phyloP scores from a whole-genome alignment of 1,140 invertebrate species.

The Drosophila kikkawai region DNA sequence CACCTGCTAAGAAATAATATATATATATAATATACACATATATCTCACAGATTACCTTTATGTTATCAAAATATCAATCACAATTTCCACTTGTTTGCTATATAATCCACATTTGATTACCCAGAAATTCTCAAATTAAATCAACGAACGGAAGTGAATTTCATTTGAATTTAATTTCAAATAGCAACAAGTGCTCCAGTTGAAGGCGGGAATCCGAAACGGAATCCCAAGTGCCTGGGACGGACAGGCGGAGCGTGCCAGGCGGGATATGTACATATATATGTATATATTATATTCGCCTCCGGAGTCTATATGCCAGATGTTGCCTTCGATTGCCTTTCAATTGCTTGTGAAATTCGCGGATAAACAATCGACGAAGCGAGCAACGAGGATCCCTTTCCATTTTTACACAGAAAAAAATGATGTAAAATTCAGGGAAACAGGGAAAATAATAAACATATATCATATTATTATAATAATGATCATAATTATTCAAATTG shows the following conservation, averaged over 20 bases:
- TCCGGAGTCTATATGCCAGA: conserved; percentile 14
- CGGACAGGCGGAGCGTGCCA: conserved; percentile 15
- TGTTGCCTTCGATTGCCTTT: conserved; percentile 47
- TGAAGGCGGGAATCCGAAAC: conserved; percentile 4
- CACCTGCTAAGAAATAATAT: background rate
- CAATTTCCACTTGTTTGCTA: too few relatives aligned
- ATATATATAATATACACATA: background rate
- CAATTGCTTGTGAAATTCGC: conserved; percentile 57
- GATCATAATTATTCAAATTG: too few relatives aligned
- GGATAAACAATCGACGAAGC: conserved; percentile 14
- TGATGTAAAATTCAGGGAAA: background rate
- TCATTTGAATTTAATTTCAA: conserved; percentile 13
- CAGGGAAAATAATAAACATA: background rate
- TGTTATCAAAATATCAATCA: background rate
- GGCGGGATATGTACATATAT: background rate
- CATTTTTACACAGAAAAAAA: background rate
- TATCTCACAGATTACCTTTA: background rate
- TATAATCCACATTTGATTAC: background rate
- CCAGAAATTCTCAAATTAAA: conserved; percentile 1
- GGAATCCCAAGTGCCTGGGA: conserved; percentile 1
- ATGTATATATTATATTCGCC: background rate
- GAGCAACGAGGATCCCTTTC: background rate
- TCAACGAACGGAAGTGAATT: conserved; percentile 24
- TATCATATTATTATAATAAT: background rate
- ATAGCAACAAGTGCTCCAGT: conserved; percentile 37